Evolutionary conservation across 2,888 invertebrate genomes (phyloP), one percentile per base, ranked within the genome.

Genomic region (Marasmarcha lunaedactyla): DNA sequence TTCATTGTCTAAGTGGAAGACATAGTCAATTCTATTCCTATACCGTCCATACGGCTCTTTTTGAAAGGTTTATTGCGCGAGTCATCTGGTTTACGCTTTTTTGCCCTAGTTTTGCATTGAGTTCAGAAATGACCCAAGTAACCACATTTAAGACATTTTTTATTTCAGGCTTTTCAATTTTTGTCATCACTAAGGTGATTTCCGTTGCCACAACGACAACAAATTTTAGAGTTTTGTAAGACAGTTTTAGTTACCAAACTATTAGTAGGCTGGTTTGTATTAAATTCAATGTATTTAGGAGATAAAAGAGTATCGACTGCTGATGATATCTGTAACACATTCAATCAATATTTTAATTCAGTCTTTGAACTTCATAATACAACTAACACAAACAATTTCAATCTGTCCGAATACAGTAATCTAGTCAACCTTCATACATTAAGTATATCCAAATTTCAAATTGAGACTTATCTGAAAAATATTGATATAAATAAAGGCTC

Each of bases 1-100:
- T 38, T 50, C 46, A 6, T 37, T 42, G 15, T 48, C 44, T 1
- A 48, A n/a, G n/a, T 48, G 36, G 20, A 50, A 50, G 12, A 50
- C 40, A 34, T 48, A 48, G 15, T 49, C 40, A 4, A n/a, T n/a
- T 33, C 10, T 11, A n/a, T 11, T 10, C 33, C 12, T 36, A 26
- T 25, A 11, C 12, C 9, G 14, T 26, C 27, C 2, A 37, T 35
- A 35, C 27, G 37, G 6, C 37, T 35, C 15, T 35, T 39, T 35
- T 35, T 27, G 11, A 10, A 4, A 10, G 33, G 33, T 33, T 33
- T 11, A 9, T 33, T n/a, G n/a, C 11, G 7, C 11, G 33, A 9
- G 7, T 9, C 13, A 10, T n/a, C 11, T 20, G 7, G 14, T 20
- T 39, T 39, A 14, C 35, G 33, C 41, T 44, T 49, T 4, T 33